Evolutionary conservation across 2,888 invertebrate species (phyloP).

Genomic region (Drosophila rellima): DNA sequence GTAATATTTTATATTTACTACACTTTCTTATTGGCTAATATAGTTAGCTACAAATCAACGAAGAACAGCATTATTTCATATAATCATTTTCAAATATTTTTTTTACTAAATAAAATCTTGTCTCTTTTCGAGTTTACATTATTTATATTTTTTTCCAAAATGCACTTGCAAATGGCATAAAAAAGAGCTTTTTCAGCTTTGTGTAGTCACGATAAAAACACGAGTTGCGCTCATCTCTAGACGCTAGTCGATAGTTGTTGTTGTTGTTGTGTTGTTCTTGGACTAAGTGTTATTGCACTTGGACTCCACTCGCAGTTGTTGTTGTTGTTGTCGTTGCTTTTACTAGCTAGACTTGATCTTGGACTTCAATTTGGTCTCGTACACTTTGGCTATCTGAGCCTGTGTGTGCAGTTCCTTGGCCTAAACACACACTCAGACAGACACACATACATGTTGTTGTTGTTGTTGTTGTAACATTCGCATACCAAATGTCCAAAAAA

Average conservation of each 20-base stretch:
- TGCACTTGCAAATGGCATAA: too few relatives aligned
- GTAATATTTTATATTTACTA: too few relatives aligned
- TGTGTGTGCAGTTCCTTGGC: conserved; percentile 57
- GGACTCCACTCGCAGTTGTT: conserved; percentile 60
- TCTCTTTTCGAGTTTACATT: too few relatives aligned
- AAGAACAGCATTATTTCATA: too few relatives aligned
- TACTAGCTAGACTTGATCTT: conserved; percentile 65
- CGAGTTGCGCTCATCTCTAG: conserved; percentile 34
- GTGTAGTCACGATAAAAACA: neutral
- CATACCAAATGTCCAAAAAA: conserved; percentile 55
- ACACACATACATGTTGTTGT: conserved; percentile 7
- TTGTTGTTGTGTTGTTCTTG: neutral
- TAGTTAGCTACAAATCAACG: too few relatives aligned
- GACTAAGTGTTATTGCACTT: conserved; percentile 72
- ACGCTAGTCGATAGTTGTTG: conserved; percentile 9
- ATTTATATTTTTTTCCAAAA: too few relatives aligned
- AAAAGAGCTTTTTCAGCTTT: too few relatives aligned
- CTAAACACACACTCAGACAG: conserved; percentile 15
- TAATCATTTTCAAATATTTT: too few relatives aligned
- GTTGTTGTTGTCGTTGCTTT: conserved; percentile 23
- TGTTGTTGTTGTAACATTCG: conserved; percentile 42
- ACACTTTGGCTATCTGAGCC: conserved; percentile 49
- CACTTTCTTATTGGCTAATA: too few relatives aligned
- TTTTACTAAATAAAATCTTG: too few relatives aligned
- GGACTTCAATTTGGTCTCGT: conserved; percentile 62